Percentiles rank a stretch among this genome's conserved stretches.
Evolutionary conservation across 1,140 invertebrate species (phyloP).

Genomic region (Eciton burchellii): DNA sequence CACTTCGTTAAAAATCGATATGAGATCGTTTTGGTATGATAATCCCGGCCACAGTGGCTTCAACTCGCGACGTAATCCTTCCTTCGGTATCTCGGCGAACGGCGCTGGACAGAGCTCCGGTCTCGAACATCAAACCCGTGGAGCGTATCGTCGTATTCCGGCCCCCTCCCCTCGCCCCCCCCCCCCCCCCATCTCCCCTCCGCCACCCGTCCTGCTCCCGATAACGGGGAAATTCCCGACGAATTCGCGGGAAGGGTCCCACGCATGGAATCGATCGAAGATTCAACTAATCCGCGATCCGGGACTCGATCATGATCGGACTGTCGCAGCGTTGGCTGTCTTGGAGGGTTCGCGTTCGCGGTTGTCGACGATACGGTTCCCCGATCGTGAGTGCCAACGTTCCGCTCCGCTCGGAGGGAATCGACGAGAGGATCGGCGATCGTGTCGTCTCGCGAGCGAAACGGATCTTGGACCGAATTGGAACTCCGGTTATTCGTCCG

Average conservation of each 20-base stretch:
- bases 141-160: slow-evolving; percentile 52
- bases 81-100: slow-evolving; percentile 63
- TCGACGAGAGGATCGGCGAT: no score
- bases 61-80: slow-evolving; percentile 68
- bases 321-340: slow-evolving; percentile 2
- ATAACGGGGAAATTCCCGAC: slow-evolving; percentile 21
- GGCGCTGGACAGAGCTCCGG: slow-evolving; percentile 55
- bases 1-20: slow-evolving; percentile 83
- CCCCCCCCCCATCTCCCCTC: background rate
- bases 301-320: slow-evolving; percentile 43
- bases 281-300: slow-evolving; percentile 53
- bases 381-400: no score
- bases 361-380: no score
- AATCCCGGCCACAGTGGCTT: slow-evolving; percentile 80
- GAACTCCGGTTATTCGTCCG: background rate
- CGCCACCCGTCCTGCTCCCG: no score
- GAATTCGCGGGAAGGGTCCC: slow-evolving; percentile 67
- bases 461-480: background rate
- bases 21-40: slow-evolving; percentile 85
- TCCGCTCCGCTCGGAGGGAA: no score
- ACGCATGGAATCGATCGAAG: slow-evolving; percentile 77
- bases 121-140: slow-evolving; percentile 39
- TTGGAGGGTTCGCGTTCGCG: slow-evolving; percentile 41
- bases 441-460: slow-evolving; percentile 2
- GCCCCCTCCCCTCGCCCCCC: no score